Conservation (phyloP, 2,797 vertebrate species). For the Anabas testudineus region DNA sequence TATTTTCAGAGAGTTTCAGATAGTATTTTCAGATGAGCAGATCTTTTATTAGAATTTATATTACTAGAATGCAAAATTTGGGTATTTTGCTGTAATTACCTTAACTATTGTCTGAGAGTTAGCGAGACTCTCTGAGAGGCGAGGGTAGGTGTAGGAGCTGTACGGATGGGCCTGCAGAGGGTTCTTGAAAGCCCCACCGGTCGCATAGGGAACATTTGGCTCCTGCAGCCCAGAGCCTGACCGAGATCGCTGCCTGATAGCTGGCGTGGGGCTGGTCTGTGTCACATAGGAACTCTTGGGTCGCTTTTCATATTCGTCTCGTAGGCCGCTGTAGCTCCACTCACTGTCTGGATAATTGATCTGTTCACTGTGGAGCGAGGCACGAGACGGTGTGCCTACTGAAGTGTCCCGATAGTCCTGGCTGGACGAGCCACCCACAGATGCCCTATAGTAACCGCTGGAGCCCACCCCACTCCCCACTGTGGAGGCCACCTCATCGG, state of each 20-base stretch:
- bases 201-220: constrained; percentile 90
- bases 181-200: constrained; percentile 90
- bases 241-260: constrained; percentile 94
- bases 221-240: constrained; percentile 97
- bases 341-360: constrained; percentile 90
- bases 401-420: constrained; percentile 93
- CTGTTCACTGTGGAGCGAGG: constrained; percentile 90
- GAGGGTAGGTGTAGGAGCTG: constrained; percentile 97
- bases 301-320: constrained; percentile 93
- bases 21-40: too few relatives aligned
- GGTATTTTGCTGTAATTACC: constrained; percentile 80
- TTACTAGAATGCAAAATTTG: neutral
- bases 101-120: constrained; percentile 89
- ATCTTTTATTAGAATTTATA: neutral
- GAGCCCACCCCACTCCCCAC: constrained; percentile 87
- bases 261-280: constrained; percentile 92
- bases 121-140: constrained; percentile 90
- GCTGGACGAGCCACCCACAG: constrained; percentile 89
- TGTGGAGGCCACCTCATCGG: constrained; percentile 85
- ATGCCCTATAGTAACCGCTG: constrained; percentile 91
- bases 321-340: constrained; percentile 88
- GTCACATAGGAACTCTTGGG: constrained; percentile 95
- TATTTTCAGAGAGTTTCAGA: too few relatives aligned
- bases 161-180: constrained; percentile 92
- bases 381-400: constrained; percentile 88